phyloP scores from a whole-genome alignment of 2,888 invertebrate species.

The Thereva nobilitata region DNA sequence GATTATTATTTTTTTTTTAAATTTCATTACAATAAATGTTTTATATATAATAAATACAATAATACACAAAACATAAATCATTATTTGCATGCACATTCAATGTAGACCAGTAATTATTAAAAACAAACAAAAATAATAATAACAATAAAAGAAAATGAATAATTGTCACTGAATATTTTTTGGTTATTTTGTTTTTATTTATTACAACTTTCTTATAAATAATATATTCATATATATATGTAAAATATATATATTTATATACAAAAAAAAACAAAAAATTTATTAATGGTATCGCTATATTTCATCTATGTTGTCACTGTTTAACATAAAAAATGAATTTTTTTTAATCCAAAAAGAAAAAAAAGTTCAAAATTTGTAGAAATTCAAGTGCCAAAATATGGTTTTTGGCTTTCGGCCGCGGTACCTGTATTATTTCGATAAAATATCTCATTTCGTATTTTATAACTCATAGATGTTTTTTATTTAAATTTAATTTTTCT shows the following conservation, averaged over 20 bases:
- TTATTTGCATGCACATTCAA: too few relatives aligned
- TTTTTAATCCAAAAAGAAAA: constrained; percentile 3
- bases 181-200: too few relatives aligned
- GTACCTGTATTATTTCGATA: constrained; percentile 42
- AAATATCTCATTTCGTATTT: constrained; percentile 19
- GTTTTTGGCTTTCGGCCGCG: constrained; percentile 38
- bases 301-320: constrained; percentile 20
- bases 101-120: too few relatives aligned
- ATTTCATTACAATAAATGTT: too few relatives aligned
- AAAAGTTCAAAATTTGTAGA: constrained; percentile 38
- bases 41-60: too few relatives aligned
- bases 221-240: too few relatives aligned
- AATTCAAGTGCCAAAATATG: constrained; percentile 47
- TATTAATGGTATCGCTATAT: constrained; percentile 14
- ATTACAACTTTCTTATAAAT: too few relatives aligned
- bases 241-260: constrained; percentile 7
- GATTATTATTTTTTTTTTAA: too few relatives aligned
- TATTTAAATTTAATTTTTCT: constrained; percentile 40
- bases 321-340: constrained; percentile 28
- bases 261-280: constrained; percentile 8
- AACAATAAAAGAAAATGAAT: too few relatives aligned
- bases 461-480: constrained; percentile 36
- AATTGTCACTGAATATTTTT: too few relatives aligned
- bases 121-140: too few relatives aligned
- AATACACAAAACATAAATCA: too few relatives aligned